Conservation (phyloP, 1,140 invertebrate genomes). For the Trichonephila clavipes region DNA sequence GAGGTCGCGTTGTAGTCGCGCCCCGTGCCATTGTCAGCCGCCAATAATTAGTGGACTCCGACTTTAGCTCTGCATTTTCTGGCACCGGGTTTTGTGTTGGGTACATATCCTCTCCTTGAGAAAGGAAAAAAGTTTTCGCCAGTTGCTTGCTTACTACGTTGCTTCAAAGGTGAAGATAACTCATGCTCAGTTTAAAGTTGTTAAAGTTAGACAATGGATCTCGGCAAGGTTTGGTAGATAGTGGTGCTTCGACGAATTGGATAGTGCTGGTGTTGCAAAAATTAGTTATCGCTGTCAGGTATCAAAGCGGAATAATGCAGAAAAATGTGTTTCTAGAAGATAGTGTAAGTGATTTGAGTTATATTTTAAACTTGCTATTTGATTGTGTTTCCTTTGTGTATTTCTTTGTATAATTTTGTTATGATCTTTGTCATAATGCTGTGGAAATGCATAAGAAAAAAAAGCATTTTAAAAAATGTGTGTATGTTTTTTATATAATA, state of each 20-base stretch:
- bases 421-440: too few species aligned
- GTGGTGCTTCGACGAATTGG: constrained; percentile 33
- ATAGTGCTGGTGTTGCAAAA: constrained; percentile 60
- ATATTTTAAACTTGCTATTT: not conserved
- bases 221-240: constrained; percentile 64
- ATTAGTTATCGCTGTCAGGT: constrained; percentile 50
- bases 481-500: too few species aligned
- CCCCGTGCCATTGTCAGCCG: constrained; percentile 70
- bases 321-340: constrained; percentile 74
- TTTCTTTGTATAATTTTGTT: too few species aligned
- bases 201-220: constrained; percentile 74
- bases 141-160: constrained; percentile 75
- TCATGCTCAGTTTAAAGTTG: constrained; percentile 74
- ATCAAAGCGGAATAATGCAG: constrained; percentile 54
- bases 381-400: too few species aligned
- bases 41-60: constrained; percentile 76
- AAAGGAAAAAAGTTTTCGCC: constrained; percentile 67
- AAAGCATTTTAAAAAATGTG: too few species aligned
- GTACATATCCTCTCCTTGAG: constrained; percentile 72
- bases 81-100: constrained; percentile 74
- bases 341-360: constrained; percentile 59
- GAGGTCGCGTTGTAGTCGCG: not conserved
- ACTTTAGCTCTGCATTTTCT: constrained; percentile 76
- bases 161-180: constrained; percentile 75
- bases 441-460: too few species aligned